These are phyloP conservation scores for Sebastes flavidus DNA, from an alignment of 2,797 vertebrate genomes.

Conservation along the genomic window DNA sequence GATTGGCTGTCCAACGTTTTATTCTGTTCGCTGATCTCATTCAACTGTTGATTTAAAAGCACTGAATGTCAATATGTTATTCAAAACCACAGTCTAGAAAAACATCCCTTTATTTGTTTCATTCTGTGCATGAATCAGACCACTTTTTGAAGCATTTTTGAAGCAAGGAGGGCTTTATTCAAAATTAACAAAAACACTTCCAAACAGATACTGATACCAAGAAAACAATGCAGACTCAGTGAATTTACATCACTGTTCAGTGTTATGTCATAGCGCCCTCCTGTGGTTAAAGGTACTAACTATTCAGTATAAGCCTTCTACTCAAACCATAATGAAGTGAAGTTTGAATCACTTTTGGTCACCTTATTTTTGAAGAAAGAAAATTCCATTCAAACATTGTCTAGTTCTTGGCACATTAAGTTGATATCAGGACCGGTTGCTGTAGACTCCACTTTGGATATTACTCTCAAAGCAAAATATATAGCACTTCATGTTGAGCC, in stretches of 20 bases:
- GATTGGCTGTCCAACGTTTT: conserved; percentile 86
- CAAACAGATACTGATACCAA: not conserved
- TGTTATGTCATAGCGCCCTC: conserved; percentile 51
- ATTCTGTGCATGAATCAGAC: not conserved
- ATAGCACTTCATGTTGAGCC: not conserved
- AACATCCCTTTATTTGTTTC: not conserved
- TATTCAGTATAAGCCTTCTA: not conserved
- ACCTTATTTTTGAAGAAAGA: not conserved
- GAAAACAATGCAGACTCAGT: not conserved
- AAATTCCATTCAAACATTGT: not conserved
- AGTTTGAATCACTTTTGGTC: not conserved
- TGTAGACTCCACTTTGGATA: not conserved
- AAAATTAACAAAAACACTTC: not conserved
- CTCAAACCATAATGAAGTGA: not conserved
- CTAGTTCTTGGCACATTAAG: not conserved
- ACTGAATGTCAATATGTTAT: not conserved
- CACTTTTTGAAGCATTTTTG: not conserved
- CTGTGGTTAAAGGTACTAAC: conserved; percentile 22
- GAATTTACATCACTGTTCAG: not conserved
- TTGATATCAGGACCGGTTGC: not conserved
- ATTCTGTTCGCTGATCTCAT: conserved; percentile 86
- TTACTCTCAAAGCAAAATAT: not conserved
- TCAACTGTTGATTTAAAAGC: conserved; percentile 80
- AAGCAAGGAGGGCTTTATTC: not conserved
- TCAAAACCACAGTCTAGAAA: not conserved